Conservation (phyloP, 2,113 vertebrate genomes). For the Tiliqua scincoides region DNA sequence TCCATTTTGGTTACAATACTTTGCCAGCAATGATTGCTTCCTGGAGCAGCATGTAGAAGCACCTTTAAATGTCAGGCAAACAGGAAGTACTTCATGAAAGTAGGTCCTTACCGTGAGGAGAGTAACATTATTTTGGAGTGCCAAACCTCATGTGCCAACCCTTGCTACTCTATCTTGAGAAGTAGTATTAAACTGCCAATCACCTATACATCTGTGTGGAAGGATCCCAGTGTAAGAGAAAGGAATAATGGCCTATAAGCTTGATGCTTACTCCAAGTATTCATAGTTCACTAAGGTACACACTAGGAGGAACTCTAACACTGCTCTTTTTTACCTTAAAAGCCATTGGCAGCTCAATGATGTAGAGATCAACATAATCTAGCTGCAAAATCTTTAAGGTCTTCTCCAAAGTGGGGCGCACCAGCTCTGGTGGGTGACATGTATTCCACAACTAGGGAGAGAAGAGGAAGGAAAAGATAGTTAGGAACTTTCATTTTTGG, state of each 20-base stretch:
- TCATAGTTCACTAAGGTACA: not conserved
- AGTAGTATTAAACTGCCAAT: not conserved
- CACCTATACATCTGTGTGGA: not conserved
- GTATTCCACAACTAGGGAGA: constrained; percentile 90
- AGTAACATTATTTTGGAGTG: not conserved
- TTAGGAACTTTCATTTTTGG: too few species aligned
- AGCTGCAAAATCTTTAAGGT: constrained; percentile 83
- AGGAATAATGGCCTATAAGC: not conserved
- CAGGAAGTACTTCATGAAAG: too few species aligned
- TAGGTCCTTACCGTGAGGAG: too few species aligned
- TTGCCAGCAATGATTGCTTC: not conserved
- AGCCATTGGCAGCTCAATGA: constrained; percentile 93
- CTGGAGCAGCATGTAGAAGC: not conserved
- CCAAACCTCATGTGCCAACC: not conserved
- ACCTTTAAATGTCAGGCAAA: too few species aligned
- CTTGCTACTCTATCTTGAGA: not conserved
- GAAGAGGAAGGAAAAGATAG: constrained; percentile 14
- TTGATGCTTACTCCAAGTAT: not conserved
- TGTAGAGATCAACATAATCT: constrained; percentile 94
- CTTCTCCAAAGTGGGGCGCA: constrained; percentile 85
- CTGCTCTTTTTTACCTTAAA: constrained; percentile 83
- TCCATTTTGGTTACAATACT: not conserved
- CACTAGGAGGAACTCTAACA: not conserved
- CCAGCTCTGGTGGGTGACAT: constrained; percentile 84
- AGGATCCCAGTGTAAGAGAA: not conserved